Percentiles rank a stretch among this genome's conserved stretches.
Evolutionary conservation across 2,888 invertebrate species (phyloP).

Genomic region (Thumatha senex): DNA sequence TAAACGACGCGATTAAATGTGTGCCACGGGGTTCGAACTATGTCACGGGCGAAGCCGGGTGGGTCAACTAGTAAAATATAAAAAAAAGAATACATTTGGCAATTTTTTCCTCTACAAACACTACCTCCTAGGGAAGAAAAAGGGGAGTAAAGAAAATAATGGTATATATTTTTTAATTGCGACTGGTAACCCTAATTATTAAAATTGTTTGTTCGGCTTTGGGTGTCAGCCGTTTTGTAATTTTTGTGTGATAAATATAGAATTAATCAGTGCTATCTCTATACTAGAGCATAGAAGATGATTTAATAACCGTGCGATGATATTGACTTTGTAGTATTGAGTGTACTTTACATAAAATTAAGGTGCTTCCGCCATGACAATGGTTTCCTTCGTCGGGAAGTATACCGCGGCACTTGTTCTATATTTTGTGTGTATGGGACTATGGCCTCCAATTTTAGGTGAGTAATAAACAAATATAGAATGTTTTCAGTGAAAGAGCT

Average conservation of each 20-base stretch:
- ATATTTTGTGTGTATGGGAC: slow-evolving; percentile 73
- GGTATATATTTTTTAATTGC: not conserved
- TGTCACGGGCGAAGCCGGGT: too few relatives aligned
- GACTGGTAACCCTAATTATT: slow-evolving; percentile 51
- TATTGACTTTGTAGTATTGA: slow-evolving; percentile 53
- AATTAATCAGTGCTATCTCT: slow-evolving; percentile 63
- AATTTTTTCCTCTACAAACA: too few relatives aligned
- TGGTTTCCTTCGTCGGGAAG: slow-evolving; percentile 68
- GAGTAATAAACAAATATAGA: slow-evolving; percentile 48
- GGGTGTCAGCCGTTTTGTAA: slow-evolving; percentile 78
- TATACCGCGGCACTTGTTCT: slow-evolving; percentile 68
- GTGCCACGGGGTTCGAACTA: too few relatives aligned
- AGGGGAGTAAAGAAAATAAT: too few relatives aligned
- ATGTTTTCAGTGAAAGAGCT: slow-evolving; percentile 16
- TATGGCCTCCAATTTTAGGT: slow-evolving; percentile 71
- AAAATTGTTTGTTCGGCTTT: slow-evolving; percentile 81
- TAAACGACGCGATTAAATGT: too few relatives aligned
- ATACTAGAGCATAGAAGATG: slow-evolving; percentile 67
- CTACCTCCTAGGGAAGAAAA: too few relatives aligned
- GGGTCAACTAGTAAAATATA: too few relatives aligned
- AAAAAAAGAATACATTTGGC: too few relatives aligned
- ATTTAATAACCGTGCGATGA: slow-evolving; percentile 65
- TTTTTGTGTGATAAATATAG: slow-evolving; percentile 69
- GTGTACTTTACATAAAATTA: slow-evolving; percentile 64
- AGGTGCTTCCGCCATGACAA: slow-evolving; percentile 79